A percentile compares a stretch with the other conserved stretches of the same genome.
Conservation (phyloP, 2,113 vertebrate genomes). For the Gnathonemus echidnorhynchus region DNA sequence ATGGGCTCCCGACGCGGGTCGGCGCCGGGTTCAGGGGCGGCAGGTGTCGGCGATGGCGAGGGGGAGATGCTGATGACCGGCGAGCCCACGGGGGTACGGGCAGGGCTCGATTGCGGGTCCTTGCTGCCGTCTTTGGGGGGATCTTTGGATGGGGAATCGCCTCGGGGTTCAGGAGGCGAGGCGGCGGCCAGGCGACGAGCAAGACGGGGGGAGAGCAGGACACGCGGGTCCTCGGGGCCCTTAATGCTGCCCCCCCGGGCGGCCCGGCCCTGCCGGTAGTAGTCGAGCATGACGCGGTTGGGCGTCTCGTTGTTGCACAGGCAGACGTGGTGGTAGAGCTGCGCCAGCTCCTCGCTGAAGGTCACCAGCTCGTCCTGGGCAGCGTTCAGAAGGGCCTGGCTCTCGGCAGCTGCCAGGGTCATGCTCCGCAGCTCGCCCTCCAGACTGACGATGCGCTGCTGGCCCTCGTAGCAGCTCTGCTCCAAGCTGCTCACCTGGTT, state of each 20-base stretch:
- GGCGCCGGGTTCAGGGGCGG: conserved; percentile 62
- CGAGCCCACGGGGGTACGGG: conserved; percentile 69
- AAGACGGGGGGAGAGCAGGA: conserved; percentile 81
- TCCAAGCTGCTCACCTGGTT: conserved; percentile 74
- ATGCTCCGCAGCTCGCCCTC: conserved; percentile 74
- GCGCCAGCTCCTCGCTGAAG: conserved; percentile 90
- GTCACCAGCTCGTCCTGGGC: conserved; percentile 90
- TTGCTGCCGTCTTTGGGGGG: conserved; percentile 67
- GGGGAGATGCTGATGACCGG: conserved; percentile 88
- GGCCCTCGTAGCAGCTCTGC: conserved; percentile 68
- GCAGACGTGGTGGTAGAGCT: conserved; percentile 96
- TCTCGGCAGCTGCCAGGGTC: conserved; percentile 67
- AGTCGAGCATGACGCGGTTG: conserved; percentile 94
- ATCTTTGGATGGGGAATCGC: conserved; percentile 59
- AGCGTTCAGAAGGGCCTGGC: conserved; percentile 74
- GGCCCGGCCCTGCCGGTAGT: conserved; percentile 84
- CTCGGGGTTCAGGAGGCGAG: conserved; percentile 56
- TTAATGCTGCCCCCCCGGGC: conserved; percentile 74
- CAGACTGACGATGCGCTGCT: conserved; percentile 70
- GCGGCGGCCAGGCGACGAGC: conserved; percentile 67
- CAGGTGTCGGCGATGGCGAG: conserved; percentile 66
- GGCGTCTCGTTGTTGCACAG: conserved; percentile 97
- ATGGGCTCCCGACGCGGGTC: conserved; percentile 88
- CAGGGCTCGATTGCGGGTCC: conserved; percentile 57
- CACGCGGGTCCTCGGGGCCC: conserved; percentile 80